These are phyloP conservation scores for Drosophila pseudoananassae DNA, from an alignment of 1,140 invertebrate species.

Conservation along the genomic window DNA sequence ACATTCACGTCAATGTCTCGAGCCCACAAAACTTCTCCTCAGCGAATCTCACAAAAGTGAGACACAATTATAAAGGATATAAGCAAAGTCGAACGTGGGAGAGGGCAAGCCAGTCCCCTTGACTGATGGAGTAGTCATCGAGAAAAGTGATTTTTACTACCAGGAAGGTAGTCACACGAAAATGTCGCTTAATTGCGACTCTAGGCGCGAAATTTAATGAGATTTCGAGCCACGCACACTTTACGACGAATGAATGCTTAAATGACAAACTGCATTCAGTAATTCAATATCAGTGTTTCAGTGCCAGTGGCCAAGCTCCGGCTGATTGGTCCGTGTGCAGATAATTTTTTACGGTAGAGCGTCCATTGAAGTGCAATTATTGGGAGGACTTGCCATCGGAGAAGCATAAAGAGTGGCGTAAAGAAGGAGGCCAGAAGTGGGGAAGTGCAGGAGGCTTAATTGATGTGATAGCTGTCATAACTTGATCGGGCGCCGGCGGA, in stretches of 20 bases:
- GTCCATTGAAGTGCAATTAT: constrained; percentile 50
- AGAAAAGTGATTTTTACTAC: constrained; percentile 50
- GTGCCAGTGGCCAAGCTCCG: constrained; percentile 8
- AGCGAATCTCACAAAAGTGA: constrained; percentile 16
- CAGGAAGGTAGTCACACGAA: constrained; percentile 21
- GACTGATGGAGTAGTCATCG: neutral
- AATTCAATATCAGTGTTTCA: neutral
- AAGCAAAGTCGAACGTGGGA: neutral
- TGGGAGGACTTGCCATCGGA: constrained; percentile 25
- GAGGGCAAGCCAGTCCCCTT: no score
- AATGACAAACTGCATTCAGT: constrained; percentile 41
- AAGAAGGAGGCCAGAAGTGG: neutral
- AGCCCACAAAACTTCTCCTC: neutral
- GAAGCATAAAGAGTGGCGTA: constrained; percentile 11
- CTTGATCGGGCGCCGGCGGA: constrained; percentile 38
- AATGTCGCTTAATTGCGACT: constrained; percentile 58
- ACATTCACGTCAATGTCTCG: constrained; percentile 25
- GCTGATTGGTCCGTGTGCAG: constrained; percentile 19
- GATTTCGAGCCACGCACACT: constrained; percentile 43
- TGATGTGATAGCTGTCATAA: constrained; percentile 55
- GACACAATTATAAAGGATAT: constrained; percentile 26
- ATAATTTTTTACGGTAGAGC: constrained; percentile 25
- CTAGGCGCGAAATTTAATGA: constrained; percentile 42
- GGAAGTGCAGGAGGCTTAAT: constrained; percentile 24
- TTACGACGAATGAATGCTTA: constrained; percentile 24